Evolutionary conservation across 2,113 vertebrate genomes (phyloP).

Genomic region (Tetrax tetrax): DNA sequence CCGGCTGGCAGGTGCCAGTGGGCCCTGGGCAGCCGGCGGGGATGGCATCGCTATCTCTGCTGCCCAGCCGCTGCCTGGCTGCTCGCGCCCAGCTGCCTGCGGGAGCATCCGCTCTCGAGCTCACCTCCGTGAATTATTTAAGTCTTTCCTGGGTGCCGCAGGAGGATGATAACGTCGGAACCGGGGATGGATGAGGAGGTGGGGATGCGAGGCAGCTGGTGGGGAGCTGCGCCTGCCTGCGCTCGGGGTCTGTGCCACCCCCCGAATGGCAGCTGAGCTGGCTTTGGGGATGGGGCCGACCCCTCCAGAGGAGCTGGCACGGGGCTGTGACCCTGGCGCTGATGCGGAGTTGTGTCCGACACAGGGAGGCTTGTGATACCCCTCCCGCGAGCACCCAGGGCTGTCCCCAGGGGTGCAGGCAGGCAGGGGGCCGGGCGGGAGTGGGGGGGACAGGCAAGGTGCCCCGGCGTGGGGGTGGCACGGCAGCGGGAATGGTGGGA

Average conservation of each 20-base stretch:
- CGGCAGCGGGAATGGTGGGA: background rate
- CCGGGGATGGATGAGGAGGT: background rate
- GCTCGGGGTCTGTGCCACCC: background rate
- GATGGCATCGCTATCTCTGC: constrained; percentile 9
- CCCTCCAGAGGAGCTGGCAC: background rate
- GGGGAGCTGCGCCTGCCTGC: background rate
- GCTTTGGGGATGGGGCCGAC: background rate
- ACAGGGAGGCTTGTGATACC: background rate
- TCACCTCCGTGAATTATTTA: constrained; percentile 60
- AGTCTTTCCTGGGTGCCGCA: background rate
- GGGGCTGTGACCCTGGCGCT: background rate
- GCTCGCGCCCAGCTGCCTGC: constrained; percentile 19
- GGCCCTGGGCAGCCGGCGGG: background rate
- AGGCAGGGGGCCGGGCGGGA: background rate
- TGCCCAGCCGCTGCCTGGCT: constrained; percentile 27
- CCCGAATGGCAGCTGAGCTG: background rate
- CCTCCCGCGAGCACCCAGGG: background rate
- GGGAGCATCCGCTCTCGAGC: constrained; percentile 44
- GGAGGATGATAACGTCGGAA: background rate
- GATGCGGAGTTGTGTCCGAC: fast-evolving
- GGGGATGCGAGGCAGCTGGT: background rate
- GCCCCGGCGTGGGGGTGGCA: background rate
- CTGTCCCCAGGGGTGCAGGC: background rate
- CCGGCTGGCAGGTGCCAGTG: background rate
- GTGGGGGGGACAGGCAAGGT: background rate